Evolutionary conservation across 2,888 invertebrate species (phyloP).

Genomic region (Oligia latruncula): DNA sequence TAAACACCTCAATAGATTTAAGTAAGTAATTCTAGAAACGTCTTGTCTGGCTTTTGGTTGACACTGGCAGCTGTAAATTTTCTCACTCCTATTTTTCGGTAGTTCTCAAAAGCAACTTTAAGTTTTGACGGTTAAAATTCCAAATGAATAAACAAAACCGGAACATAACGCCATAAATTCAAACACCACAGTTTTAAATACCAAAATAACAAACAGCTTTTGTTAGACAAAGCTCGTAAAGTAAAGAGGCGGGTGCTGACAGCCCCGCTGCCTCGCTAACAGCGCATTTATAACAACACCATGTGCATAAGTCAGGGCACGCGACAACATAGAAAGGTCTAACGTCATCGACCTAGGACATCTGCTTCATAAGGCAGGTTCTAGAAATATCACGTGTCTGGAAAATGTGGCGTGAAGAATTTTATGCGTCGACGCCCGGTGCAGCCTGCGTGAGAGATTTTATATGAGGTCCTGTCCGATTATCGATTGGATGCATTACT

Average conservation of each 20-base stretch:
- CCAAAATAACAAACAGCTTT: constrained; percentile 55
- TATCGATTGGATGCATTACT: constrained; percentile 43
- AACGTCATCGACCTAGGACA: constrained; percentile 84
- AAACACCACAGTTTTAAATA: constrained; percentile 20
- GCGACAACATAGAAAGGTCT: constrained; percentile 86
- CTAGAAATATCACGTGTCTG: constrained; percentile 61
- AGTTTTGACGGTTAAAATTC: neutral
- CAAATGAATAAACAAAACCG: constrained; percentile 15
- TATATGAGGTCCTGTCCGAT: constrained; percentile 42
- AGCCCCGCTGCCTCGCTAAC: constrained; percentile 68
- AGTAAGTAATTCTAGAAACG: neutral
- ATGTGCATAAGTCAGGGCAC: constrained; percentile 76
- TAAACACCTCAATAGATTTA: constrained; percentile 4
- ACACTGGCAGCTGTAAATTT: neutral
- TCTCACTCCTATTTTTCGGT: neutral
- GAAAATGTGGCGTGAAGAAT: constrained; percentile 62
- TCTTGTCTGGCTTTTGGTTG: neutral
- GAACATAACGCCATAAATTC: constrained; percentile 12
- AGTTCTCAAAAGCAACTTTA: neutral
- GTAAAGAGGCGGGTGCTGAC: constrained; percentile 74
- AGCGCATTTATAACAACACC: constrained; percentile 72
- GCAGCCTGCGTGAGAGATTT: constrained; percentile 59
- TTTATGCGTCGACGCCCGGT: constrained; percentile 50
- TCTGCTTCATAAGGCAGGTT: constrained; percentile 78
- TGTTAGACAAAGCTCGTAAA: constrained; percentile 63